Percentiles rank a stretch among this genome's conserved stretches.
Conservation (phyloP, 2,797 vertebrate species). For the Leucoraja ocellata region DNA sequence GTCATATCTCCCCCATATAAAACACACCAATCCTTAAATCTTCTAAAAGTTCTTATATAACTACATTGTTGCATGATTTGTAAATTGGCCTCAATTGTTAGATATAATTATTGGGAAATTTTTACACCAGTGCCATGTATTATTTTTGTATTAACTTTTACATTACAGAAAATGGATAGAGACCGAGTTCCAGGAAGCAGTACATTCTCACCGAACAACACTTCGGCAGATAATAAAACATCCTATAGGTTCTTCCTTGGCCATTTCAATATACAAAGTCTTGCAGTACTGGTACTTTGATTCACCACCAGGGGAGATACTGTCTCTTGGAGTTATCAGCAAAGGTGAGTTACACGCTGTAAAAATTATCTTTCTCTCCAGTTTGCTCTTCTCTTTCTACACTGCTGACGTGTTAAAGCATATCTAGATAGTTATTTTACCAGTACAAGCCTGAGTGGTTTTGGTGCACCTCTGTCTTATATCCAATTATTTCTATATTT, state of each 20-base stretch:
- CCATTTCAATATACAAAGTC: conserved; percentile 61
- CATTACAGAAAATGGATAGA: conserved; percentile 67
- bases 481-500: neutral
- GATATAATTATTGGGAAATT: neutral
- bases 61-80: neutral
- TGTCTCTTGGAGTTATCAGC: conserved; percentile 71
- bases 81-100: neutral
- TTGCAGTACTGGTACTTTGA: conserved; percentile 71
- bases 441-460: neutral
- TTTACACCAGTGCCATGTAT: neutral
- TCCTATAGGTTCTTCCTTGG: conserved; percentile 55
- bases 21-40: neutral
- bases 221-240: conserved; percentile 47
- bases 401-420: neutral
- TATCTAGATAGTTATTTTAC: neutral
- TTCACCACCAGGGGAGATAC: conserved; percentile 56
- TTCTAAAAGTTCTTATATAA: neutral
- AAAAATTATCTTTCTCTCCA: neutral
- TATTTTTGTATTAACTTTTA: conserved; percentile 36
- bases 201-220: conserved; percentile 45
- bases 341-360: conserved; percentile 59
- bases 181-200: conserved; percentile 57
- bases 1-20: too few relatives aligned
- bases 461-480: neutral
- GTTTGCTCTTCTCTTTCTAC: neutral